These are phyloP conservation scores for Caligus rogercresseyi DNA, from an alignment of 1,140 invertebrate genomes.

Conservation along the genomic window DNA sequence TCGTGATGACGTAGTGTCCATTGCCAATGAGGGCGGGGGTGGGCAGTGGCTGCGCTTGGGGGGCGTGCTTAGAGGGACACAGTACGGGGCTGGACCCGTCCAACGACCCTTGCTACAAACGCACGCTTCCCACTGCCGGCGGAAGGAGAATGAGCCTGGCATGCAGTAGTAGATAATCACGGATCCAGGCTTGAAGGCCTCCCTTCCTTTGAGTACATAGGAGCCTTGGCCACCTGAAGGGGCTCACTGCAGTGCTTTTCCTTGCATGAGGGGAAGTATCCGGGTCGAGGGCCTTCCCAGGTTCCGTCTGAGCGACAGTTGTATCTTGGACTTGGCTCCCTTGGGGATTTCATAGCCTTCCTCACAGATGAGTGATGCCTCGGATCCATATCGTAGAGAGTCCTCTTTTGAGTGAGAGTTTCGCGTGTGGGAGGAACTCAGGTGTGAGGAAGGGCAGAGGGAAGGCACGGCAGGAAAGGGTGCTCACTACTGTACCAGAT, in stretches of 20 bases:
- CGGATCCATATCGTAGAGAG: not conserved
- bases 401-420: not conserved
- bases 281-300: not conserved
- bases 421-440: not conserved
- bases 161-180: constrained; percentile 6
- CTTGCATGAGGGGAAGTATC: not conserved
- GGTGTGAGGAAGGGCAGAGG: too few species aligned
- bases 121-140: not conserved
- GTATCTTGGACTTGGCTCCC: not conserved
- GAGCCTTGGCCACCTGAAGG: not conserved
- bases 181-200: not conserved
- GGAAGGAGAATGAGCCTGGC: not conserved
- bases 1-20: constrained; percentile 11
- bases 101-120: constrained; percentile 10
- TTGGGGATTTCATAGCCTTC: constrained; percentile 16
- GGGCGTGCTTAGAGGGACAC: not conserved
- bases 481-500: not conserved
- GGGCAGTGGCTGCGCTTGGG: constrained; percentile 5
- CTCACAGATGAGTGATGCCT: constrained; percentile 10
- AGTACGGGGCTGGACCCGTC: not conserved
- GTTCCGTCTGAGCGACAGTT: not conserved
- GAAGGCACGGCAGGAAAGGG: constrained; percentile 11
- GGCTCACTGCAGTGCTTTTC: not conserved
- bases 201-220: not conserved
- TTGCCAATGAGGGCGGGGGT: constrained; percentile 11